Evolutionary conservation across 2,797 vertebrate species (phyloP).

Genomic region (Miichthys miiuy): DNA sequence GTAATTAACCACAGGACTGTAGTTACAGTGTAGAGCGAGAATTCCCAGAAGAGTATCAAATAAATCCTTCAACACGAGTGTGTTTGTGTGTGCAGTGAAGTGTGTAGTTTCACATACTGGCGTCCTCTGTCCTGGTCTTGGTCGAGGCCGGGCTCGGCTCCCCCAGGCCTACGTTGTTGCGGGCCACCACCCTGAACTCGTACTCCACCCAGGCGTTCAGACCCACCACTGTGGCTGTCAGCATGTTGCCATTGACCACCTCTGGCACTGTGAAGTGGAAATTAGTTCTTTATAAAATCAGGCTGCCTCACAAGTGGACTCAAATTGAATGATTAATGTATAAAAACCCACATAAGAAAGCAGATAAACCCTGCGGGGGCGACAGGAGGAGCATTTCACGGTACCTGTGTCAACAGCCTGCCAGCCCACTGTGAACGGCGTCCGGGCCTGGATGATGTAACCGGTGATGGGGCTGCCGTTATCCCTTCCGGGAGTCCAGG

Average conservation of each 20-base stretch:
- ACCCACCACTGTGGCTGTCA: conserved; percentile 92
- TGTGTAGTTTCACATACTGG: conserved; percentile 87
- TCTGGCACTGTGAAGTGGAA: conserved; percentile 87
- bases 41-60: neutral
- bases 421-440: conserved; percentile 88
- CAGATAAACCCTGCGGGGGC: conserved; percentile 1
- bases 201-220: conserved; percentile 98
- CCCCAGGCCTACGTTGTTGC: conserved; percentile 93
- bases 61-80: neutral
- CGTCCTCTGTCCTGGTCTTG: conserved; percentile 96
- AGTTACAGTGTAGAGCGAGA: neutral
- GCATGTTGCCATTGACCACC: conserved; percentile 89
- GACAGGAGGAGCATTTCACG: neutral
- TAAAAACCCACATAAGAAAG: neutral
- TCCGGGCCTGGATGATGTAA: conserved; percentile 85
- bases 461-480: conserved; percentile 88
- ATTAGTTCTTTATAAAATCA: conserved; percentile 1
- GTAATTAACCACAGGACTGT: neutral
- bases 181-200: conserved; percentile 95
- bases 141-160: conserved; percentile 93
- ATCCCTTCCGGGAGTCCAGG: conserved; percentile 87
- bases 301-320: neutral
- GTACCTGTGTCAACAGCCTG: conserved; percentile 87
- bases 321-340: conserved; percentile 36
- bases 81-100: neutral